Percentiles rank a stretch among this genome's conserved stretches.
These are phyloP conservation scores for Progne subis DNA, from an alignment of 2,113 vertebrate genomes.

Conservation along the genomic window DNA sequence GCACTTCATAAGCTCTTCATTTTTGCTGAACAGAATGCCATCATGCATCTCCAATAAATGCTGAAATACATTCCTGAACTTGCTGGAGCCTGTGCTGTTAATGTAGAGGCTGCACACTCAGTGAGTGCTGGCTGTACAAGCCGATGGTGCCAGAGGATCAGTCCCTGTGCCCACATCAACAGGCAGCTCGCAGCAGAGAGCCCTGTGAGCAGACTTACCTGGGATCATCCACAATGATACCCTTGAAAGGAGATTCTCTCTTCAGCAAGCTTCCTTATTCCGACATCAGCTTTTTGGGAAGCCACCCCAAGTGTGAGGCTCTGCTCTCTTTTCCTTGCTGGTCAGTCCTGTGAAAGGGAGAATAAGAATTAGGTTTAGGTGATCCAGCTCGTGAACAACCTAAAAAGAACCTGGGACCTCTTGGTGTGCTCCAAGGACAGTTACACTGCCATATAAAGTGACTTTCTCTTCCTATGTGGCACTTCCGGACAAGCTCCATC, in stretches of 20 bases:
- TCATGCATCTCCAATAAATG: neutral
- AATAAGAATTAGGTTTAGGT: neutral
- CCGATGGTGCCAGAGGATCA: neutral
- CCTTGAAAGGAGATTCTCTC: neutral
- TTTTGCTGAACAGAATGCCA: neutral
- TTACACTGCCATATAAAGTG: neutral
- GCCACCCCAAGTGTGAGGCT: neutral
- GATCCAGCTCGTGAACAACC: neutral
- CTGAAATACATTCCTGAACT: neutral
- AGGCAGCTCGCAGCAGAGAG: neutral
- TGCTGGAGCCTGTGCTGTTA: neutral
- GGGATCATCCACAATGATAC: neutral
- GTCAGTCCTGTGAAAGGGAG: fast-evolving
- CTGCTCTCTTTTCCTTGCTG: neutral
- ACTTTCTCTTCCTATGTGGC: neutral
- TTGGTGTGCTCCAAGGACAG: neutral
- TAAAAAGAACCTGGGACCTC: neutral
- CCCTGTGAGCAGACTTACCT: neutral
- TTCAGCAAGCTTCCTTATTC: neutral
- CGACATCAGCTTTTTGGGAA: neutral
- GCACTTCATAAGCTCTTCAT: neutral
- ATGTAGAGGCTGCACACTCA: neutral
- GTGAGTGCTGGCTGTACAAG: neutral
- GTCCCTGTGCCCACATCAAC: neutral
- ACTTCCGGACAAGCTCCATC: neutral